Evolutionary conservation across 1,140 invertebrate genomes (phyloP).

Genomic region (Diachasmimorpha longicaudata): DNA sequence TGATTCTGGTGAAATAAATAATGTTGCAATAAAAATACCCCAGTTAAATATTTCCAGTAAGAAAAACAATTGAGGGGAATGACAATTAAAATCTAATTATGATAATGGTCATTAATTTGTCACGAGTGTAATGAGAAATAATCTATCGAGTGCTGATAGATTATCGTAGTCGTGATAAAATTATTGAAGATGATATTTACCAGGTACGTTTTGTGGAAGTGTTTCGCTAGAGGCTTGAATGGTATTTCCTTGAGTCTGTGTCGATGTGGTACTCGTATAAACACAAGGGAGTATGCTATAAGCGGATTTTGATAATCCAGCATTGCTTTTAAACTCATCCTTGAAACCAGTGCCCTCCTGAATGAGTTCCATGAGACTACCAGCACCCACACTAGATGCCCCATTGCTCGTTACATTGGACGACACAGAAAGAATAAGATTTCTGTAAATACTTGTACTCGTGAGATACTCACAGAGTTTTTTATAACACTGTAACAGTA

Average conservation of each 20-base stretch:
- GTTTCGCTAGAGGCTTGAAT: conserved; percentile 48
- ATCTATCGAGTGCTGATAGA: not conserved
- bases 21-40: not conserved
- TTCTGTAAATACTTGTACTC: conserved; percentile 72
- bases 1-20: conserved; percentile 40
- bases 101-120: too few relatives aligned
- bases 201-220: conserved; percentile 48
- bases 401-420: conserved; percentile 62
- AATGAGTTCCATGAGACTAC: conserved; percentile 75
- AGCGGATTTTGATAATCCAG: conserved; percentile 72
- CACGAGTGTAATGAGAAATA: too few relatives aligned
- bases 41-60: too few relatives aligned
- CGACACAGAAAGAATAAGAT: conserved; percentile 60
- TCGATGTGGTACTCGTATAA: conserved; percentile 72
- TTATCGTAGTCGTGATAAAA: not conserved
- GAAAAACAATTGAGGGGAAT: too few relatives aligned
- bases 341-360: conserved; percentile 79
- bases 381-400: conserved; percentile 55
- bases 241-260: conserved; percentile 67
- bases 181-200: conserved; percentile 26
- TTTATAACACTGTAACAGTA: conserved; percentile 86
- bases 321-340: conserved; percentile 76
- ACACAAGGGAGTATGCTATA: conserved; percentile 77
- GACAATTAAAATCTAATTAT: too few relatives aligned
- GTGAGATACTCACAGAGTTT: conserved; percentile 84